phyloP scores from a whole-genome alignment of 2,113 vertebrate genomes.

The Dolichallabes microphthalmus region DNA sequence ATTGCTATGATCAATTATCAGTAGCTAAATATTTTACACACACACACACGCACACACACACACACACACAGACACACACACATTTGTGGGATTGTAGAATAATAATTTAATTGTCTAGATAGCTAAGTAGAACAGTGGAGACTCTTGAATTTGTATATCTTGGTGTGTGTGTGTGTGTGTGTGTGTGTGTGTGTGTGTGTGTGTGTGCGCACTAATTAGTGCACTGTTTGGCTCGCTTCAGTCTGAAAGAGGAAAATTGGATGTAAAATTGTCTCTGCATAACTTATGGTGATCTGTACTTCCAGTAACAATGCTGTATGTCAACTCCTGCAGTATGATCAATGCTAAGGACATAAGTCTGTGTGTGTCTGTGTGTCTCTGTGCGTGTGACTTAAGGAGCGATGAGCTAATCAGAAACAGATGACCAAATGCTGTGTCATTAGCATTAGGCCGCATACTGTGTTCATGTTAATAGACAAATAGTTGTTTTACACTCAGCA shows the following conservation, averaged over 20 bases:
- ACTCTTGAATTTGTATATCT: slow-evolving; percentile 14
- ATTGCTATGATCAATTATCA: slow-evolving; percentile 14
- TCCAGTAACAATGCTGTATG: slow-evolving; percentile 33
- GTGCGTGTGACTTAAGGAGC: background rate
- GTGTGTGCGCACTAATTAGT: background rate
- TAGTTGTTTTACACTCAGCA: background rate
- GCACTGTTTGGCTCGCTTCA: slow-evolving; percentile 7
- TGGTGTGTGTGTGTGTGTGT: slow-evolving; percentile 1
- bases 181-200: background rate
- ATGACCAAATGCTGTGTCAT: background rate
- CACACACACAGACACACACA: background rate
- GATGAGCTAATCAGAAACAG: background rate
- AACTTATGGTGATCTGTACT: slow-evolving; percentile 23
- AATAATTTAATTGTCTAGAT: background rate
- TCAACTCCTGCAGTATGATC: background rate
- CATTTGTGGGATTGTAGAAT: background rate
- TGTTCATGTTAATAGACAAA: background rate
- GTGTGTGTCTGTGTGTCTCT: background rate
- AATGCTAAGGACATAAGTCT: background rate
- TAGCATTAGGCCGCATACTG: background rate
- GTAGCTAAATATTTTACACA: background rate
- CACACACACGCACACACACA: background rate
- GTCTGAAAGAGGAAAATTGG: background rate
- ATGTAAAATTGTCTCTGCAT: background rate
- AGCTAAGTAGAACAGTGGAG: background rate